phyloP scores from a whole-genome alignment of 2,113 vertebrate species.

The Entomyzon cyanotis region DNA sequence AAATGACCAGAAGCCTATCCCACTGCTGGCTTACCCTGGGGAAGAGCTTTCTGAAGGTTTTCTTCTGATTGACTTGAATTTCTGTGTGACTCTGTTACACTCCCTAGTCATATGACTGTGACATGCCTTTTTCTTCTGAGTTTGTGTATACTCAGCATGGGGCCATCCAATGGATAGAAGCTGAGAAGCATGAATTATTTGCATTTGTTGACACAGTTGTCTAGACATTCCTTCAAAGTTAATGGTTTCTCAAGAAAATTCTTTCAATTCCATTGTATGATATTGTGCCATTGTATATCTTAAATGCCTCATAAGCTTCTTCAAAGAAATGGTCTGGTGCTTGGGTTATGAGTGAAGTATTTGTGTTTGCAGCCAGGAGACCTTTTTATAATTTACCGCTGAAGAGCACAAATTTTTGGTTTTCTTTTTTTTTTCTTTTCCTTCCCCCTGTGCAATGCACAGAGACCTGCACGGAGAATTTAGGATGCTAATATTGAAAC shows the following conservation, averaged over 20 bases:
- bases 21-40: constrained; percentile 11
- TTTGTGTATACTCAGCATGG: constrained; percentile 76
- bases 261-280: constrained; percentile 70
- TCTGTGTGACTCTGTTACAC: constrained; percentile 58
- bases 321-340: constrained; percentile 69
- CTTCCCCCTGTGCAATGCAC: not conserved
- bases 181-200: constrained; percentile 72
- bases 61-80: constrained; percentile 65
- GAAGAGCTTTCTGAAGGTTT: constrained; percentile 60
- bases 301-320: constrained; percentile 71
- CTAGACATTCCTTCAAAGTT: constrained; percentile 77
- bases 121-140: constrained; percentile 73
- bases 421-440: not conserved
- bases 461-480: not conserved
- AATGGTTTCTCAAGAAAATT: constrained; percentile 69
- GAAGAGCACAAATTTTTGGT: not conserved
- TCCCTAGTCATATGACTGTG: constrained; percentile 65
- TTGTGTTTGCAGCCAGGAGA: constrained; percentile 47
- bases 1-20: constrained; percentile 33
- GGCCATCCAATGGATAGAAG: constrained; percentile 67
- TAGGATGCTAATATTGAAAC: constrained; percentile 34
- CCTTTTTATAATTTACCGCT: constrained; percentile 27
- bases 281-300: constrained; percentile 63
- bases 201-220: constrained; percentile 74
- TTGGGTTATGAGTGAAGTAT: constrained; percentile 60